A percentile compares a stretch with the other conserved stretches of the same genome.
Evolutionary conservation across 2,113 vertebrate genomes (phyloP).

Genomic region (Hippocampus comes): DNA sequence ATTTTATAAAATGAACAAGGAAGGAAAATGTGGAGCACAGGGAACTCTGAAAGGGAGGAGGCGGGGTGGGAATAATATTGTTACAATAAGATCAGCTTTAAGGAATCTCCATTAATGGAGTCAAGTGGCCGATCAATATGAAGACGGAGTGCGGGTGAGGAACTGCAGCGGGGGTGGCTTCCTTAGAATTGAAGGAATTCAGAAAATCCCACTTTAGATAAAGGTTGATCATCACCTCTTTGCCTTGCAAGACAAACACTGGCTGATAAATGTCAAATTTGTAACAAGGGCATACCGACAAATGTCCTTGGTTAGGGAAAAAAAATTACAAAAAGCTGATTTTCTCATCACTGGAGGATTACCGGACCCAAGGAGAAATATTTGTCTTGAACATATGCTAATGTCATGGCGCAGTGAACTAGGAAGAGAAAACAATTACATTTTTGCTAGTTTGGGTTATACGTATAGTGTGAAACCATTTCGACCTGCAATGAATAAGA

Average conservation of each 20-base stretch:
- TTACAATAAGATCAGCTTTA: constrained; percentile 48
- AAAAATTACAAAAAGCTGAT: neutral
- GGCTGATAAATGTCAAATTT: neutral
- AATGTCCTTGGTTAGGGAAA: neutral
- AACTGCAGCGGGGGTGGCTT: constrained; percentile 35
- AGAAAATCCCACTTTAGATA: constrained; percentile 44
- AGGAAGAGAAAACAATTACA: no score
- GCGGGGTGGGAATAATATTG: constrained; percentile 36
- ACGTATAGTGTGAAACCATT: no score
- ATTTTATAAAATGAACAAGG: constrained; percentile 57
- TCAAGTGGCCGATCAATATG: constrained; percentile 48
- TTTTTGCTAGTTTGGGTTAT: no score
- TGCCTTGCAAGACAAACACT: neutral
- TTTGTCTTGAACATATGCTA: no score
- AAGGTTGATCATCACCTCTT: constrained; percentile 6
- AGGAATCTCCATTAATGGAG: constrained; percentile 56
- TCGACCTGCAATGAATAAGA: no score
- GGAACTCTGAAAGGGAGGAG: constrained; percentile 21
- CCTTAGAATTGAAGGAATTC: constrained; percentile 49
- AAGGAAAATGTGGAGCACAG: constrained; percentile 32
- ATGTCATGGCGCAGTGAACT: no score
- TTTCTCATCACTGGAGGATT: neutral
- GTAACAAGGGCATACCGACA: neutral
- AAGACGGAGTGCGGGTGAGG: constrained; percentile 30
- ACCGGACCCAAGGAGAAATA: no score